Conservation (phyloP, 2,888 invertebrate species). For the Amphipyra tragopoginis region DNA sequence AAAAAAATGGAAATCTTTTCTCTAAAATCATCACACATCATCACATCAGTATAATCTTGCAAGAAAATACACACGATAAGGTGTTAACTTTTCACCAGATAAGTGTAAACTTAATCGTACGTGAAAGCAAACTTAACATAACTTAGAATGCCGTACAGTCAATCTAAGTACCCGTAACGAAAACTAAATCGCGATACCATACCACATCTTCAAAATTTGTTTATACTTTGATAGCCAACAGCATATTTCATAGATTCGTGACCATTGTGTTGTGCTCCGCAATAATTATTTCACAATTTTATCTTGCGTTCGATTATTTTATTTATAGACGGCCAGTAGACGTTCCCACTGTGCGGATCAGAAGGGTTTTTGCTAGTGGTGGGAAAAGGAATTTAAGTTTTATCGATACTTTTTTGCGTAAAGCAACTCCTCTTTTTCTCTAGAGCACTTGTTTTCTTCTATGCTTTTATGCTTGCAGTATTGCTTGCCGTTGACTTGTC, state of each 20-base stretch:
- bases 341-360: slow-evolving; percentile 73
- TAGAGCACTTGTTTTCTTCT: too few relatives aligned
- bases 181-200: background rate
- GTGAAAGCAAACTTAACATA: too few relatives aligned
- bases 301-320: slow-evolving; percentile 79
- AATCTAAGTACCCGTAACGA: background rate
- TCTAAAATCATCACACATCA: too few relatives aligned
- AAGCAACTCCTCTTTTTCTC: too few relatives aligned
- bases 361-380: slow-evolving; percentile 56
- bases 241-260: slow-evolving; percentile 39
- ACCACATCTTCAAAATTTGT: slow-evolving; percentile 15
- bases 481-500: too few relatives aligned
- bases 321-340: slow-evolving; percentile 76
- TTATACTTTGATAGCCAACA: slow-evolving; percentile 7
- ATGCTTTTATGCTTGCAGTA: too few relatives aligned
- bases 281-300: slow-evolving; percentile 84
- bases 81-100: too few relatives aligned
- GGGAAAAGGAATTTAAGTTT: slow-evolving; percentile 30
- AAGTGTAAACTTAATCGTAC: too few relatives aligned
- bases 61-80: too few relatives aligned
- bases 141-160: too few relatives aligned
- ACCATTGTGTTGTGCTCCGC: slow-evolving; percentile 48
- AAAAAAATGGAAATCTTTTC: too few relatives aligned
- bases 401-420: slow-evolving; percentile 32
- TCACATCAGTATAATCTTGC: too few relatives aligned